Percentiles rank a stretch among this genome's conserved stretches.
Evolutionary conservation across 1,140 invertebrate species (phyloP).

Genomic region (Camponotus pennsylvanicus): DNA sequence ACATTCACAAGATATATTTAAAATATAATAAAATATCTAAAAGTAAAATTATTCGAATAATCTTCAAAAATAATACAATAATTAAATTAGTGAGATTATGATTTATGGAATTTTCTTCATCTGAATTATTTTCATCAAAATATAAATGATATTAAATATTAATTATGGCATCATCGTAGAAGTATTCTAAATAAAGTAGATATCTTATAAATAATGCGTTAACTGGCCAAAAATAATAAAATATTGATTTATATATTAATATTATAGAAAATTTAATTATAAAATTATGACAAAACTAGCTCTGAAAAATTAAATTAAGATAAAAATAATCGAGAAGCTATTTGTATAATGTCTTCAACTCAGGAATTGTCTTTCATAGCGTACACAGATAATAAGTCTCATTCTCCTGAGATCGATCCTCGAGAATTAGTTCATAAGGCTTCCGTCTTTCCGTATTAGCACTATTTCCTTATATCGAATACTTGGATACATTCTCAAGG

Average conservation of each 20-base stretch:
- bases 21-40: not conserved
- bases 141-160: not conserved
- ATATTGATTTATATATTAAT: not conserved
- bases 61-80: not conserved
- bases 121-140: not conserved
- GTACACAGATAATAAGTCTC: slow-evolving; percentile 36
- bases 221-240: not conserved
- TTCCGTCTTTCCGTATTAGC: slow-evolving; percentile 46
- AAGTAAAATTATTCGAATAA: not conserved
- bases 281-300: slow-evolving; percentile 9
- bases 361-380: slow-evolving; percentile 1
- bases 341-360: not conserved
- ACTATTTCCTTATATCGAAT: slow-evolving; percentile 7
- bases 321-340: slow-evolving; percentile 44
- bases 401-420: slow-evolving; percentile 51
- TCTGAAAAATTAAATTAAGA: not conserved
- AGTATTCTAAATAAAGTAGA: not conserved
- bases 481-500: not conserved
- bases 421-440: slow-evolving; percentile 37
- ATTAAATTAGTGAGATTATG: not conserved
- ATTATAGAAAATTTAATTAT: not conserved
- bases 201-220: slow-evolving; percentile 2
- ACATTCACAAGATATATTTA: not conserved
- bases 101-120: not conserved
- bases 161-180: not conserved